Evolutionary conservation across 1,140 invertebrate genomes (phyloP).

Genomic region (Polypedilum pembai): DNA sequence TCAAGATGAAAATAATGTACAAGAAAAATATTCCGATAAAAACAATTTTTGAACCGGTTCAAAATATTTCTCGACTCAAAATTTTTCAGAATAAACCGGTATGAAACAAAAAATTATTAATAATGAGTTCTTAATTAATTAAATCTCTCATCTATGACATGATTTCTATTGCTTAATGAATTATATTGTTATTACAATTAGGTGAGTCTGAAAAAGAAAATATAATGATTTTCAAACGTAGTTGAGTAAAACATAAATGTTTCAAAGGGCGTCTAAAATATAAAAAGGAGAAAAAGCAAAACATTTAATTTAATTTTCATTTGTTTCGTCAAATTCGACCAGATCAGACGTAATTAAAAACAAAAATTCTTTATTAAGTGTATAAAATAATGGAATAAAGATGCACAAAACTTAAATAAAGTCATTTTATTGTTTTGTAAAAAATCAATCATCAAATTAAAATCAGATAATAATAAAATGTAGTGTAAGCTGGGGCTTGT

Average conservation of each 20-base stretch:
- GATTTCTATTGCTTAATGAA: no score
- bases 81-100: no score
- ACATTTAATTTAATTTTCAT: slow-evolving; percentile 19
- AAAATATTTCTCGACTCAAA: no score
- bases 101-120: no score
- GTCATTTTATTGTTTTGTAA: background rate
- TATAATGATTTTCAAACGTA: no score
- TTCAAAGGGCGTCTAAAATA: background rate
- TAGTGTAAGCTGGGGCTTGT: background rate
- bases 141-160: no score
- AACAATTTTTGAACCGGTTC: no score
- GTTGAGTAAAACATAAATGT: background rate
- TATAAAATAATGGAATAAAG: background rate
- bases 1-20: no score
- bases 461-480: background rate
- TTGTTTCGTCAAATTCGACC: background rate
- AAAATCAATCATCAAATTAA: slow-evolving; percentile 2
- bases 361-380: background rate
- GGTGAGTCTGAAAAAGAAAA: no score
- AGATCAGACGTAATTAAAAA: background rate
- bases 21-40: no score
- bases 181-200: no score
- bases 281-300: background rate
- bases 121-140: no score
- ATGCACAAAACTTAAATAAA: slow-evolving; percentile 4